These are phyloP conservation scores for cattle (Bos taurus) DNA, from an alignment of 2,113 vertebrate genomes.

Conservation along the genomic window ARS-UCD2.0 NC_037329.1:94978501-94979000, in stretches of 20 bases:
- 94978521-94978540: not conserved
- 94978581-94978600: not conserved
- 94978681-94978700: not conserved
- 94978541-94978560: not conserved
- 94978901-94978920: not conserved
- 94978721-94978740: too few species aligned
- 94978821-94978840: not conserved
- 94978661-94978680: not conserved
- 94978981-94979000: conserved; percentile 83
- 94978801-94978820: not conserved
- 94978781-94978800: not conserved
- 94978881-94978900: not conserved
- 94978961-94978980: conserved; percentile 78
- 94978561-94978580: not conserved
- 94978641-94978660: not conserved
- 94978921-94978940: not conserved
- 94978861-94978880: not conserved
- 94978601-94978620: not conserved
- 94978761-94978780: not conserved
- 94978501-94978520: not conserved
- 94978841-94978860: not conserved
- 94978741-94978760: not conserved
- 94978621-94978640: not conserved
- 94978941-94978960: not conserved
- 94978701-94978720: not conserved